Evolutionary conservation across 1,140 invertebrate genomes (phyloP).

Genomic region (Anadara kagoshimensis): DNA sequence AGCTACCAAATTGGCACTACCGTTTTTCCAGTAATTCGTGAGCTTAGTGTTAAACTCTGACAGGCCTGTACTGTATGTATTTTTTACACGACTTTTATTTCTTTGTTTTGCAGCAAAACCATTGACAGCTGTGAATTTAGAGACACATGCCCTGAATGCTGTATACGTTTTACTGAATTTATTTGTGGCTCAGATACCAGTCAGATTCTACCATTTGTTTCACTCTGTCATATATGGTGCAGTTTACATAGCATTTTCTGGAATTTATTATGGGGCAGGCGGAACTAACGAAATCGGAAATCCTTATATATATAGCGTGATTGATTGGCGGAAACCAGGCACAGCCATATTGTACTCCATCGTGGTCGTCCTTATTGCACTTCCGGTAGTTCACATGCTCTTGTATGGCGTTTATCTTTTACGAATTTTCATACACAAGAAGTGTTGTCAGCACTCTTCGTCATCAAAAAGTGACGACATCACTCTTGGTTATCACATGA

Average conservation of each 20-base stretch:
- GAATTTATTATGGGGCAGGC: slow-evolving; percentile 83
- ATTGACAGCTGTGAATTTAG: slow-evolving; percentile 43
- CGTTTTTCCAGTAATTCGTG: too few relatives aligned
- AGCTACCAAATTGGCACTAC: too few relatives aligned
- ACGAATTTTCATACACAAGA: slow-evolving; percentile 1
- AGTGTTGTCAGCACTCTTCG: background rate
- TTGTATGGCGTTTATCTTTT: slow-evolving; percentile 1
- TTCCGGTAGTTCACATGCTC: slow-evolving; percentile 46
- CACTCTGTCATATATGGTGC: slow-evolving; percentile 79
- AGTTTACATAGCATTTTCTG: slow-evolving; percentile 82
- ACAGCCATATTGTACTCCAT: slow-evolving; percentile 40
- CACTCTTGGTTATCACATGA: too few relatives aligned
- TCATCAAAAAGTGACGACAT: too few relatives aligned
- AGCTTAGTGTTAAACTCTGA: too few relatives aligned
- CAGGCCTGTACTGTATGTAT: background rate
- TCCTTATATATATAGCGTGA: slow-evolving; percentile 64
- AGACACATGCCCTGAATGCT: slow-evolving; percentile 82
- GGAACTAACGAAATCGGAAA: slow-evolving; percentile 76
- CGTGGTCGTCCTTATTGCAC: slow-evolving; percentile 40
- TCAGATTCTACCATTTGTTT: slow-evolving; percentile 82
- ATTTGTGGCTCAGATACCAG: slow-evolving; percentile 81
- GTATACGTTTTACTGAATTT: slow-evolving; percentile 84
- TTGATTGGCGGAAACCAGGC: slow-evolving; percentile 63
- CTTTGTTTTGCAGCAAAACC: slow-evolving; percentile 29
- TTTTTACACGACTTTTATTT: background rate